These are phyloP conservation scores for Meloidogyne exigua DNA, from an alignment of 1,140 invertebrate species.

Conservation along the genomic window DNA sequence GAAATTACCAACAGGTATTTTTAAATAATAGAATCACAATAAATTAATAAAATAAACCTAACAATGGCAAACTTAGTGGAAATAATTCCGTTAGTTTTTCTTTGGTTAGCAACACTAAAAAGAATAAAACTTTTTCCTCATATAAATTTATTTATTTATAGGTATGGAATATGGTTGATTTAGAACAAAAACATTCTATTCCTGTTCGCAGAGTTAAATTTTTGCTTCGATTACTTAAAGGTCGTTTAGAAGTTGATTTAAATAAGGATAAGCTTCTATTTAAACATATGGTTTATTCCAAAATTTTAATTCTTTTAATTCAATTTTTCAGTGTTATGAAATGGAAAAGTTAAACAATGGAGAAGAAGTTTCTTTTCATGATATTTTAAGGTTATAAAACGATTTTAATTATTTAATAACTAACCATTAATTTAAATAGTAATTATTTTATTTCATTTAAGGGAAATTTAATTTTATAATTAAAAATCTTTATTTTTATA, in stretches of 20 bases:
- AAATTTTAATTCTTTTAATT: background rate
- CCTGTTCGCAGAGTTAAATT: constrained; percentile 79
- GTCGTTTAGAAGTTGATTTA: constrained; percentile 92
- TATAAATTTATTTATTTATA: background rate
- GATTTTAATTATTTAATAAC: background rate
- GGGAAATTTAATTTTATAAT: background rate
- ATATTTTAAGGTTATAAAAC: constrained; percentile 88
- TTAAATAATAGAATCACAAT: background rate
- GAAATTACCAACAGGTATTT: constrained; percentile 95
- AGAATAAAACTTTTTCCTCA: no score
- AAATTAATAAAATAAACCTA: background rate
- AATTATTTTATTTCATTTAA: background rate
- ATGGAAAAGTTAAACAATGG: constrained; percentile 93
- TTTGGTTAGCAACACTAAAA: no score
- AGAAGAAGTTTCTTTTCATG: constrained; percentile 99
- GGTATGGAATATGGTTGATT: constrained; percentile 98
- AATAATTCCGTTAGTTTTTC: no score
- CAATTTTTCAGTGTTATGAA: constrained; percentile 77
- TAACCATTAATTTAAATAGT: no score
- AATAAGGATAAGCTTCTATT: constrained; percentile 94
- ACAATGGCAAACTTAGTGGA: no score
- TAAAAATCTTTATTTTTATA: no score
- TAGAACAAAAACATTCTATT: constrained; percentile 92
- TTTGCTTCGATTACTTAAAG: constrained; percentile 70
- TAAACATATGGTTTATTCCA: constrained; percentile 81